phyloP scores from a whole-genome alignment of 2,113 vertebrate species.

The Mormyrus iriodes region DNA sequence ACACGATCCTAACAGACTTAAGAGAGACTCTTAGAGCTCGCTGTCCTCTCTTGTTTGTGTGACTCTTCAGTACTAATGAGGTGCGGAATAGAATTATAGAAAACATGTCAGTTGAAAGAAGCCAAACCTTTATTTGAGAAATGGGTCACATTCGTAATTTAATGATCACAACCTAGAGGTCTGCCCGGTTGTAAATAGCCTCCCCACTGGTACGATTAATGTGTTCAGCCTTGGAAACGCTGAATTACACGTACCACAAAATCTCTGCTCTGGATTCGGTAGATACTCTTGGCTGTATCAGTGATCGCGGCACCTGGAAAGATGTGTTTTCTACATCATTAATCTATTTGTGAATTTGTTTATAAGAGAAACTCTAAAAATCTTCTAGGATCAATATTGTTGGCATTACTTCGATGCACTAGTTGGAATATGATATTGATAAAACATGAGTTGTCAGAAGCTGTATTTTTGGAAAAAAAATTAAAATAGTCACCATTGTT shows the following conservation, averaged over 20 bases:
- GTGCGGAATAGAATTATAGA: background rate
- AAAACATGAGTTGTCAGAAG: background rate
- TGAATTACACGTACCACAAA: slow-evolving; percentile 5
- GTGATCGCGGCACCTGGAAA: background rate
- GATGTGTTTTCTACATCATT: background rate
- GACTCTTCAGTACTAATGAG: background rate
- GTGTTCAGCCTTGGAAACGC: background rate
- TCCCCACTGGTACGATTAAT: slow-evolving; percentile 1
- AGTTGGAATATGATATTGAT: background rate
- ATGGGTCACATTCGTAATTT: slow-evolving; percentile 5
- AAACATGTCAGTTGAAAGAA: background rate
- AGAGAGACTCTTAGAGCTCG: background rate
- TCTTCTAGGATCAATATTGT: background rate
- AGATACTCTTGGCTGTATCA: background rate
- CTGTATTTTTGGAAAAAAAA: background rate
- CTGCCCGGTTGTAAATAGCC: background rate
- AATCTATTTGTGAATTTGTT: background rate
- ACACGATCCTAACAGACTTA: background rate
- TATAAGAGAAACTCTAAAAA: background rate
- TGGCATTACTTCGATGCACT: background rate
- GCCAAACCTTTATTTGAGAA: background rate
- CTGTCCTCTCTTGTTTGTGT: background rate
- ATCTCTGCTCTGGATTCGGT: background rate
- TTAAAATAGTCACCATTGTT: background rate
- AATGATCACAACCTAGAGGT: slow-evolving; percentile 2